Percentiles rank a stretch among this genome's conserved stretches.
These are phyloP conservation scores for Ostrea denselamellosa DNA, from an alignment of 1,140 invertebrate genomes.

Conservation along the genomic window DNA sequence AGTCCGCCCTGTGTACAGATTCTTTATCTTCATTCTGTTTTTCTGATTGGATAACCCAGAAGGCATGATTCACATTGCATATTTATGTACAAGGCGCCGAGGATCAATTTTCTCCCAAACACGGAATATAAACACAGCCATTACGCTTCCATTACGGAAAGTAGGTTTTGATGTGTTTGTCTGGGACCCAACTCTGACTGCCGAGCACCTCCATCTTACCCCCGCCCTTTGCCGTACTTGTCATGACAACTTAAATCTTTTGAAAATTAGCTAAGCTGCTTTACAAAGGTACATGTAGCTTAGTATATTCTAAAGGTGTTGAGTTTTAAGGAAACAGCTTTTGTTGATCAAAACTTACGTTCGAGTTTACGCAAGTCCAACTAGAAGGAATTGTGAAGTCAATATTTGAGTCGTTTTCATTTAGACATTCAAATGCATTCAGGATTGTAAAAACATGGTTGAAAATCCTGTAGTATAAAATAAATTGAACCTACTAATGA, in stretches of 20 bases:
- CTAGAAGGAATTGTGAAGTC: not conserved
- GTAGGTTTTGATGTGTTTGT: constrained; percentile 30
- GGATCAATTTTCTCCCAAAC: constrained; percentile 36
- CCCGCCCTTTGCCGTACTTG: not conserved
- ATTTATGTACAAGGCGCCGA: constrained; percentile 41
- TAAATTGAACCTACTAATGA: too few species aligned
- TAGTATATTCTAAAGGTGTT: constrained; percentile 37
- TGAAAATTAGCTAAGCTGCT: constrained; percentile 31
- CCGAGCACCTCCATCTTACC: not conserved
- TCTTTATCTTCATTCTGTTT: not conserved
- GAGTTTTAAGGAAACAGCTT: constrained; percentile 34
- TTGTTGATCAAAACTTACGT: constrained; percentile 30
- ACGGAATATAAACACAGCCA: constrained; percentile 30
- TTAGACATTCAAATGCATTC: not conserved
- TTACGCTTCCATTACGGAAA: constrained; percentile 42
- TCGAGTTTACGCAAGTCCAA: not conserved
- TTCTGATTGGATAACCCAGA: not conserved
- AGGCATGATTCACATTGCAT: constrained; percentile 38
- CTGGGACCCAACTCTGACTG: not conserved
- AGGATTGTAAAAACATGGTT: too few species aligned
- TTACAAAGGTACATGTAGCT: constrained; percentile 10
- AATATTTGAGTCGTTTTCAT: not conserved
- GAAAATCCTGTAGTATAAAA: too few species aligned
- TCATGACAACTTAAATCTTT: constrained; percentile 29
- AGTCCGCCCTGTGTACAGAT: not conserved